Evolutionary conservation across 2,888 invertebrate species (phyloP).

Genomic region (Diloba caeruleocephala): DNA sequence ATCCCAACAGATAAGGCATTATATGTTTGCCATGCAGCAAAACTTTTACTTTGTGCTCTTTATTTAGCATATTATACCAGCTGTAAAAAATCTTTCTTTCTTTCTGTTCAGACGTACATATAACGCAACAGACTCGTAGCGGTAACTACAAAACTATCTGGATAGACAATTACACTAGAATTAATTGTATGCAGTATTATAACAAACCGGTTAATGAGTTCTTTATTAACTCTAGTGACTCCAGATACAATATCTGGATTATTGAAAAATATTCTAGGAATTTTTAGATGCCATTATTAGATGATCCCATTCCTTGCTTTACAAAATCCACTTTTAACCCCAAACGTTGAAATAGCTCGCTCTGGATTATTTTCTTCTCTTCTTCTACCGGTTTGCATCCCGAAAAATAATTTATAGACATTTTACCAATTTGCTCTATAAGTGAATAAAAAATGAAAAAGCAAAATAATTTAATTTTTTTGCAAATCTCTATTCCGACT

Average conservation of each 20-base stretch:
- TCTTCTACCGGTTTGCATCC: too few relatives aligned
- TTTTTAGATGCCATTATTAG: constrained; percentile 16
- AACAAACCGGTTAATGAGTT: constrained; percentile 12
- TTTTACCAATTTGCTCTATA: too few relatives aligned
- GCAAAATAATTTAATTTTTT: too few relatives aligned
- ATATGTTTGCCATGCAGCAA: constrained; percentile 1
- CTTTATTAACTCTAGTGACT: constrained; percentile 9
- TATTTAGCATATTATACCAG: not conserved
- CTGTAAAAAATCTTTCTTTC: too few relatives aligned
- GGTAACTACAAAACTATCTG: not conserved
- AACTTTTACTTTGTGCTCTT: not conserved
- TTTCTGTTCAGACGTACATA: constrained; percentile 1
- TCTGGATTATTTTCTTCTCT: constrained; percentile 16
- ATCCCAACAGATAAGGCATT: not conserved
- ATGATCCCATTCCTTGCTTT: constrained; percentile 13
- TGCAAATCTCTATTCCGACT: too few relatives aligned
- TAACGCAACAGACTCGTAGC: not conserved
- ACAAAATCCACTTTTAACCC: constrained; percentile 15
- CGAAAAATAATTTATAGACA: too few relatives aligned
- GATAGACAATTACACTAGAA: constrained; percentile 2
- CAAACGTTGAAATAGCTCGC: constrained; percentile 11
- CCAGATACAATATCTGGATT: constrained; percentile 5
- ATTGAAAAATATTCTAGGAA: constrained; percentile 10
- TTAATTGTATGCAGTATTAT: constrained; percentile 15
- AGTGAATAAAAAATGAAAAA: too few relatives aligned